These are phyloP conservation scores for Sternotherus odoratus DNA, from an alignment of 2,797 vertebrate species.

Conservation along the genomic window DNA sequence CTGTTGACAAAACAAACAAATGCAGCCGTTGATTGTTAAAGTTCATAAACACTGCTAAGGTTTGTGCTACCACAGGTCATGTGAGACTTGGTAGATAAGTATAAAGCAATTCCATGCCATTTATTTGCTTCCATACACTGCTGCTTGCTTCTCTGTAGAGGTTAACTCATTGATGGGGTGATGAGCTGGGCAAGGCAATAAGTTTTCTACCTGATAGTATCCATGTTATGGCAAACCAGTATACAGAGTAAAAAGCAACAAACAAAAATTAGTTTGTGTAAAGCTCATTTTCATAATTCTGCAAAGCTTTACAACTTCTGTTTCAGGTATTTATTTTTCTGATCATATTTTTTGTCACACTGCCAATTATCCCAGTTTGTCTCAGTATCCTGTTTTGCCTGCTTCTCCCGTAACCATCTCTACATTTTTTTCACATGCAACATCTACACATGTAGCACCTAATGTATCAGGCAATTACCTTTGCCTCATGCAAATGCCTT, in stretches of 20 bases:
- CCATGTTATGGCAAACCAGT: not conserved
- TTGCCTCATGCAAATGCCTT: not conserved
- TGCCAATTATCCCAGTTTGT: not conserved
- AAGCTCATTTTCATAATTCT: not conserved
- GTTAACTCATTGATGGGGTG: fast-evolving
- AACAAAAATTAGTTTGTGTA: not conserved
- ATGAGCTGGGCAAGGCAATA: not conserved
- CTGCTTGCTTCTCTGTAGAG: conserved; percentile 3
- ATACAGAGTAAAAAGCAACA: not conserved
- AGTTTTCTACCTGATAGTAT: not conserved
- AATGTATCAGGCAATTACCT: not conserved
- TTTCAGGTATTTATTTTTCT: conserved; percentile 4
- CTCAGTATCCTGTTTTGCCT: conserved; percentile 6
- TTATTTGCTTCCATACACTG: not conserved
- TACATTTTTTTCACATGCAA: not conserved
- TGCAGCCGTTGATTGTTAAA: not conserved
- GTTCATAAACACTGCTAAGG: not conserved
- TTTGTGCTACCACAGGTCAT: not conserved
- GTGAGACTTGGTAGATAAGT: not conserved
- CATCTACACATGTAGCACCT: not conserved
- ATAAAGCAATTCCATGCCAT: not conserved
- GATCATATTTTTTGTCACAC: not conserved
- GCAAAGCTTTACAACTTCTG: not conserved
- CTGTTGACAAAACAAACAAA: conserved; percentile 15
- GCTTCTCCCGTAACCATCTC: not conserved